Evolutionary conservation across 2,797 vertebrate genomes (phyloP).

Genomic region (Aeoliscus strigatus): DNA sequence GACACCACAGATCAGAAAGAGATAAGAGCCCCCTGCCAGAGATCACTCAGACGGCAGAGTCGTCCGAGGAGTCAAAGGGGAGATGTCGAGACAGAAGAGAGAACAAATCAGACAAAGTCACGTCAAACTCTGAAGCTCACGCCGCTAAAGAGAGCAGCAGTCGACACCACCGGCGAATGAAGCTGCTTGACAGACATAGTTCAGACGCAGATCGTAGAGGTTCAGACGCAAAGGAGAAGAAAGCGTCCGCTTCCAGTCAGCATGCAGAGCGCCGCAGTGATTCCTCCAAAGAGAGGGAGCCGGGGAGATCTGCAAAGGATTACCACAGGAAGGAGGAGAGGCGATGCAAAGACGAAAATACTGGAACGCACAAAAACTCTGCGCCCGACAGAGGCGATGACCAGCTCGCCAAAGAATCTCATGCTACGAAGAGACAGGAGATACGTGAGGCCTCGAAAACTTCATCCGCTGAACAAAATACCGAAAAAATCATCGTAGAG

Average conservation of each 20-base stretch:
- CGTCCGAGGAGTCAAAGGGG: constrained; percentile 27
- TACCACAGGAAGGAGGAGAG: constrained; percentile 72
- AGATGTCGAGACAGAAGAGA: constrained; percentile 25
- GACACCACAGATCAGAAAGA: constrained; percentile 63
- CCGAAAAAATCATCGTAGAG: constrained; percentile 26
- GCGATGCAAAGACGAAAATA: constrained; percentile 67
- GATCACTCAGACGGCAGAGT: constrained; percentile 3
- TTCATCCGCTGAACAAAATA: constrained; percentile 27
- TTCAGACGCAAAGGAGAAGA: constrained; percentile 64
- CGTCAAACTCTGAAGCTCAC: constrained; percentile 16
- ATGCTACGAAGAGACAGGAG: constrained; percentile 27
- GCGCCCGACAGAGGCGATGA: constrained; percentile 45
- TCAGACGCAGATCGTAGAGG: constrained; percentile 1
- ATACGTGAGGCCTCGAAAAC: constrained; percentile 9
- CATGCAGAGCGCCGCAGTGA: constrained; percentile 18
- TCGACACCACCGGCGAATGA: constrained; percentile 31
- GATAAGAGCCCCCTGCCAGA: constrained; percentile 61
- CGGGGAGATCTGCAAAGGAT: constrained; percentile 55
- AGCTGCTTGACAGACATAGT: constrained; percentile 18
- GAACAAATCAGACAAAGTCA: constrained; percentile 18
- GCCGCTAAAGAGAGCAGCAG: constrained; percentile 46
- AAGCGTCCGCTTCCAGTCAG: constrained; percentile 42
- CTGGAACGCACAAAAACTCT: constrained; percentile 58
- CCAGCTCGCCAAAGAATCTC: constrained; percentile 61
- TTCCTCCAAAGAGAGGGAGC: constrained; percentile 42